Base-by-base conservation (phyloP, 2,888 invertebrate species). In the Diarsia brunnea region DNA sequence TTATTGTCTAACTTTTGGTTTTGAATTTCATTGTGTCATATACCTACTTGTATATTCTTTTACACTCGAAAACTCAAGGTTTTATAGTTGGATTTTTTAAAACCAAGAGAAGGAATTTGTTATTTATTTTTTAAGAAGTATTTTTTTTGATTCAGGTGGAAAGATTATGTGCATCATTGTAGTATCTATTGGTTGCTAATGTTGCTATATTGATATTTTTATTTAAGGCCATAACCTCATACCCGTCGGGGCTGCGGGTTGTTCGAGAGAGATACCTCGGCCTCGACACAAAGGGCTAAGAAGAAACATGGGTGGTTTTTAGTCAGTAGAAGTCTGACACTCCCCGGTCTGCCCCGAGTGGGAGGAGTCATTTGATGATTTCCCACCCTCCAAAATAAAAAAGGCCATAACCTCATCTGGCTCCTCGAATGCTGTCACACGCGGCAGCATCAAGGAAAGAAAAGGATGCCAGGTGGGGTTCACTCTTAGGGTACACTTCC, bases 61-160 rank as follows among this genome's bases (percentile, higher is more conserved):
- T 69, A 64, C 24, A 53, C 47, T 58, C 69, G 4, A 38, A 53
- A 71, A 68, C 21, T 31, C 63, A 11, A 19, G 53, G 69, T 66
- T 81, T 76, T 74, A 71, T 64, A 78, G 11, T 84, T 74, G 14
- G 43, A 69, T 64, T 78, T 66, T 79, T 83, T 79, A 76, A 85
- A 87, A 86, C 81, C 86, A 82, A 83, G 86, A 87, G 82, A 31
- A 74, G 68, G 81, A 80, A 72, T 63, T 83, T 88, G 89, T 89
- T 89, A 89, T 89, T 89, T 89, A 89, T 68, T 89, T 89, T 88
- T 78, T 87, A 87, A 86, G 86, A 81, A 79, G 83, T 81, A 38
- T 81, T 77, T 75, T 77, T 75, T 75, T 84, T 81, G 45, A 78
- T 87, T 80, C 31, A 47, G 31, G 58, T n/a, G 31, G 27, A 77